Evolutionary conservation across 2,888 invertebrate species (phyloP), one percentile per base, ranked within the genome.

Genomic region (Tetranychus truncatus): DNA sequence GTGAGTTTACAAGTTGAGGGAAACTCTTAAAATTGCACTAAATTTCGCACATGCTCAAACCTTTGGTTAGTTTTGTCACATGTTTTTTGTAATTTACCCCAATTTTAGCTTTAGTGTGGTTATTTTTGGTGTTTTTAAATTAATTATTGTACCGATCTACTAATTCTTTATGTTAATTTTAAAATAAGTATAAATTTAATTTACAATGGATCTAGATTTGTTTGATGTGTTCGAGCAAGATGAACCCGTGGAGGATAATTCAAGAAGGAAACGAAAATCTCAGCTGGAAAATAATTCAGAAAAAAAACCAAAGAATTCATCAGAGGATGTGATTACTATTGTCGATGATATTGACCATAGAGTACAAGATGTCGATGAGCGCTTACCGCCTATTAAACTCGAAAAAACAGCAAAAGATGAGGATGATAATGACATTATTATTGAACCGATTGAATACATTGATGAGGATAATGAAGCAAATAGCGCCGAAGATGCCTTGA

Each of bases 161-260:
- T 34, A 34, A 34, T 3, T 34, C 34, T 34, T 3, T 34, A 34
- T 34, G 34, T 34, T 34, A 34, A 34, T 34, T 34, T 34, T 34
- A 34, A 34, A 34, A 34, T 34, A 34, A 34, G 34, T 3, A 34
- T 34, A 34, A 34, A 34, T 34, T 34, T 3, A 34, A 34, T 34
- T 34, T 34, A 34, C 34, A 34, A 69, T 69, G 69, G 69, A 69
- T 69, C n/a, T 69, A 69, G 69, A 69, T 24, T n/a, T 69, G 69
- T 69, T 69, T 34, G 69, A 69, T 34, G 69, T 69, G 34, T 69
- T 69, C 8, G 69, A 69, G 2, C 20, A 34, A 24, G 69, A 34
- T 20, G 69, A 69, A 69, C 55, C 55, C 1, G 55, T 55, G 55
- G 55, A 55, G 15, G 55, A 55, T 55, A 55, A 15, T 55, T 55